Evolutionary conservation across 1,140 invertebrate genomes (phyloP), one percentile per base, ranked within the genome.

Genomic region (Pararge aegeria): DNA sequence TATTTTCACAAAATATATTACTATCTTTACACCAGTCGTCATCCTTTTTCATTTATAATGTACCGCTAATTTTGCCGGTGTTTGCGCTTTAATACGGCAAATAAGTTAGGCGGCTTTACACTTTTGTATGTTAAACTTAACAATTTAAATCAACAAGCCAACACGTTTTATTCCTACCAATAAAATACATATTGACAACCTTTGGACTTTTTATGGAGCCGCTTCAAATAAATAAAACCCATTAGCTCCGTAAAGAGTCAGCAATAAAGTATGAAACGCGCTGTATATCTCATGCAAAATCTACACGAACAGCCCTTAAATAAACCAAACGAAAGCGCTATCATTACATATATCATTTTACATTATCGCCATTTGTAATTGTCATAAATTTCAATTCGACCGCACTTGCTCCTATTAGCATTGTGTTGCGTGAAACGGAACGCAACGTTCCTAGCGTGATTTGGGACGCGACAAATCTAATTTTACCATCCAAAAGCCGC

Each of bases 371-470:
- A 67, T 68, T 64, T 73, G 74, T 80, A 79, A 59, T 69, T 80
- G 80, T 83, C 80, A 80, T 73, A 67, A 63, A 77, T 80, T 78
- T 70, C 73, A 61, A 75, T 80, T 68, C 64, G 74, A 67, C 57
- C 48, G 61, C 68, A 75, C 80, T 83, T 83, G 78, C 58, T 80
- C 78, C 73, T 80, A 83, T 83, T 83, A 83, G 70, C 76, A 79
- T 83, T 80, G 80, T 83, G 57, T 69, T 63, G 70, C 77, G 67
- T 72, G 68, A 70, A 75, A 67, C 68, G 57, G 65, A 80, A 78
- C 70, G 68, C 70, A 72, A 70, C 42, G 67, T 69, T 73, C 62
- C 63, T 70, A 76, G 72, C 76, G 78, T 83, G 75, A 83, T 83
- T 70, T 73, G 74, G 80, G 80, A 76, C 72, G 80, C 80, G 75